Percentiles rank a stretch among this genome's conserved stretches.
Evolutionary conservation across 1,140 invertebrate species (phyloP).

Genomic region (Oscheius sp.): DNA sequence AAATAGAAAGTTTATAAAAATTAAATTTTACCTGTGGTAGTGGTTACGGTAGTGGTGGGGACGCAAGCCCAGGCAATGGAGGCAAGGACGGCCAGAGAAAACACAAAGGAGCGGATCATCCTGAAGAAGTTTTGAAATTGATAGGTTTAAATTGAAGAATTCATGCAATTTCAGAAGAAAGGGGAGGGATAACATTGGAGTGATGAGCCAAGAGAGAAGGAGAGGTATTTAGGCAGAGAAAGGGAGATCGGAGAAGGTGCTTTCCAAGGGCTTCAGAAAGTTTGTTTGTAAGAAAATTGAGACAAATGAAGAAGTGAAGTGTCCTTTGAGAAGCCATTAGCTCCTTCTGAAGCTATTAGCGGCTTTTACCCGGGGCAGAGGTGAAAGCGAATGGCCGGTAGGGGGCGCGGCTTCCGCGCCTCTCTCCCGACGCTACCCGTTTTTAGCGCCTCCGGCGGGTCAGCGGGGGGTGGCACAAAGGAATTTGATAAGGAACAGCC

Average conservation of each 20-base stretch:
- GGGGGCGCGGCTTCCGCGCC: background rate
- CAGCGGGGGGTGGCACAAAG: background rate
- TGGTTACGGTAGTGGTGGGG: background rate
- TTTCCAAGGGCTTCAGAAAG: no score
- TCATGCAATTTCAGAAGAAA: no score
- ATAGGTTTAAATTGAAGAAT: no score
- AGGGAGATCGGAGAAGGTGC: background rate
- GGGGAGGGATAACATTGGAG: background rate
- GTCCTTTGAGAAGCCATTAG: no score
- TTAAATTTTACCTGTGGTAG: conserved; percentile 1
- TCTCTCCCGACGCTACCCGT: background rate
- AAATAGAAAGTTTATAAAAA: no score
- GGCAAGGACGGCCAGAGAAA: background rate
- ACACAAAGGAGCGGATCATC: background rate
- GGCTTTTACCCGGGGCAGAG: background rate
- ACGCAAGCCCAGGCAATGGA: background rate
- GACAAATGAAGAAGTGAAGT: no score
- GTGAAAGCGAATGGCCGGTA: background rate
- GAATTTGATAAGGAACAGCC: conserved; percentile 12
- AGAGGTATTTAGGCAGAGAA: background rate
- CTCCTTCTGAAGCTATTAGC: no score
- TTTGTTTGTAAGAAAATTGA: no score
- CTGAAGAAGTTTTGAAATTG: background rate
- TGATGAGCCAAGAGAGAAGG: background rate
- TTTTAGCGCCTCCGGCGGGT: conserved; percentile 1